Conservation (phyloP, 2,113 vertebrate species). For the Anolis sagrei region DNA sequence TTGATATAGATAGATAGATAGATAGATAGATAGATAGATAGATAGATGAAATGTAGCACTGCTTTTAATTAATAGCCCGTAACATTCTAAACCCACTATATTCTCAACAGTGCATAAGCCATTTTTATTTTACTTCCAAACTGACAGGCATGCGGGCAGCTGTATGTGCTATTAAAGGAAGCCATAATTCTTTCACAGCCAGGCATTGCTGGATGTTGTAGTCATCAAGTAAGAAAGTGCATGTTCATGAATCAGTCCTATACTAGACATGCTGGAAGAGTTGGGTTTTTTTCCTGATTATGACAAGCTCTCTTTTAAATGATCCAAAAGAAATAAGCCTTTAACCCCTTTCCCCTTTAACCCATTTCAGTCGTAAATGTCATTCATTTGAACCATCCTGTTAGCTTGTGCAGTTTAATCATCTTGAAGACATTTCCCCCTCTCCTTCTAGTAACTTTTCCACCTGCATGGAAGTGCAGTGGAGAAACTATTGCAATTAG, state of each 20-base stretch:
- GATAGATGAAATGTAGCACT: not conserved
- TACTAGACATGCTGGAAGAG: not conserved
- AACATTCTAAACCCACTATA: not conserved
- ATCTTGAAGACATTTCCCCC: not conserved
- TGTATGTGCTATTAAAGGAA: not conserved
- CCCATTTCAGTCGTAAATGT: not conserved
- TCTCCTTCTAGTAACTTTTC: slow-evolving; percentile 29
- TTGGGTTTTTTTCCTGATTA: not conserved
- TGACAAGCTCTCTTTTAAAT: not conserved
- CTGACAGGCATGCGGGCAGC: not conserved
- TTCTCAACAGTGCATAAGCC: not conserved
- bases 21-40: too few species aligned
- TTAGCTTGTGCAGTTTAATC: not conserved
- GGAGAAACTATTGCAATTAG: slow-evolving; percentile 27
- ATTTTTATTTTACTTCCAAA: not conserved
- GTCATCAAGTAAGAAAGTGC: not conserved
- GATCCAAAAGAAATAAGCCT: not conserved
- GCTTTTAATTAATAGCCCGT: not conserved
- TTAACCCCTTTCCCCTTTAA: not conserved
- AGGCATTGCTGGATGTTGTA: not conserved
- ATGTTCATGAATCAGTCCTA: not conserved
- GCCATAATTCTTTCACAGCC: too few species aligned
- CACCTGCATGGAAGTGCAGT: not conserved
- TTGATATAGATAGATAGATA: too few species aligned
- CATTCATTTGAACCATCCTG: not conserved